Base-by-base conservation (phyloP, 2,113 vertebrate species). In the Lutjanus erythropterus region DNA sequence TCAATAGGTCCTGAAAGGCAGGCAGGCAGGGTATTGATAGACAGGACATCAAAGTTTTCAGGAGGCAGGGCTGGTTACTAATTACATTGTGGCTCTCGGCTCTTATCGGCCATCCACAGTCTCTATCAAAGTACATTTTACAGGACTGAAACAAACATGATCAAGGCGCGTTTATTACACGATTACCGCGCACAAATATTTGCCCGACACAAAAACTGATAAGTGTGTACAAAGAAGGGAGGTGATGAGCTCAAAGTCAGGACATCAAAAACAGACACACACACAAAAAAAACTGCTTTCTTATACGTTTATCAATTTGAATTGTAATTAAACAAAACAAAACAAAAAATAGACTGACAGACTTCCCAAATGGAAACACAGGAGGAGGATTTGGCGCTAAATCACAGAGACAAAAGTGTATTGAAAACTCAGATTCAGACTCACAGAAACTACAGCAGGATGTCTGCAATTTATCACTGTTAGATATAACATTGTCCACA, bases 151-250 rank as follows among this genome's bases (percentile, higher is more conserved):
- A 84, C 85, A 92, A 86, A 90, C 89, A 80, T 94, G 93, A 93
- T 93, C 90, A 95, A 94, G 87, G 88, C 75, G 29, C 14, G 35
- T 92, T 93, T 92, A 93, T 86, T 89, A 68, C 89, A 60, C 58
- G 77, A 89, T 89, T 85, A 85, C 80, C 0, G 31, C 41, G 23
- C 31, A 55, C 88, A 89, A 92, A 90, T 91, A 89, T 92, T 93
- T 92, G 39, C 72, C 29, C 29, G 6, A 50, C 11, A 39, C 74
- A 50, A 55, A 46, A 59, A 6, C 73, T 50, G 85, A 84, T 84
- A 73, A 52, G 19, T 19, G 27, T 12, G 44, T 8, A 67, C 72
- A 72, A 87, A 39, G 37, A 9, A 67, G 75, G 47, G 33, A 18
- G 0, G 33, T 41, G 84, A 87, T 83, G 74, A 71, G 39, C 7